Conservation (phyloP, 2,888 invertebrate species). For the Volucella inanis region DNA sequence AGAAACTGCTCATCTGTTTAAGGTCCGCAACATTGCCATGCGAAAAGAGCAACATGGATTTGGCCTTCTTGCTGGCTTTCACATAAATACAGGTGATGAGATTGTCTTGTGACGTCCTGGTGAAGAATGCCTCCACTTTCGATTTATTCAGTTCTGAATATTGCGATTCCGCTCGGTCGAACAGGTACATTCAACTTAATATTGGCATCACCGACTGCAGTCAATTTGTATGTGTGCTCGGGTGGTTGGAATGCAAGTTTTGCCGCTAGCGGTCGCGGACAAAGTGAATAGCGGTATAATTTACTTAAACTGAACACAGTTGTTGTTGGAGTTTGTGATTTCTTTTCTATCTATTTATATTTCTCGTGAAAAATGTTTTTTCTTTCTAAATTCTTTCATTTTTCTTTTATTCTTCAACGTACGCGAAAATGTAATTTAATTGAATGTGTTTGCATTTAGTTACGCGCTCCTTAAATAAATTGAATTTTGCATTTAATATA, state of each 20-base stretch:
- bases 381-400: neutral
- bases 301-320: too few relatives aligned
- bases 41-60: constrained; percentile 96
- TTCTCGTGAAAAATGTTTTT: neutral
- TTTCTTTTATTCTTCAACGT: constrained; percentile 9
- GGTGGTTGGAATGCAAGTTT: constrained; percentile 99
- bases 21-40: constrained; percentile 99
- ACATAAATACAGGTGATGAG: constrained; percentile 98
- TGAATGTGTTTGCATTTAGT: neutral
- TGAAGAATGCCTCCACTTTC: constrained; percentile 96
- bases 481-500: constrained; percentile 51
- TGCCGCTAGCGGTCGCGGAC: constrained; percentile 98
- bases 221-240: constrained; percentile 97
- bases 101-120: constrained; percentile 96
- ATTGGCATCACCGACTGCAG: constrained; percentile 90
- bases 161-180: constrained; percentile 97
- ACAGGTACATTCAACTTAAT: constrained; percentile 84
- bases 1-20: constrained; percentile 99
- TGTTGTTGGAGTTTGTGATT: too few relatives aligned
- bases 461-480: constrained; percentile 46
- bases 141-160: constrained; percentile 97
- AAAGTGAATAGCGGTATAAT: constrained; percentile 99
- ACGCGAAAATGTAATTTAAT: constrained; percentile 6
- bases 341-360: too few relatives aligned
- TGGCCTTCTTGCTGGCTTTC: constrained; percentile 94